Percentiles rank a stretch among this genome's conserved stretches.
Evolutionary conservation across 1,140 invertebrate genomes (phyloP).

Genomic region (Campoletis sonorensis): DNA sequence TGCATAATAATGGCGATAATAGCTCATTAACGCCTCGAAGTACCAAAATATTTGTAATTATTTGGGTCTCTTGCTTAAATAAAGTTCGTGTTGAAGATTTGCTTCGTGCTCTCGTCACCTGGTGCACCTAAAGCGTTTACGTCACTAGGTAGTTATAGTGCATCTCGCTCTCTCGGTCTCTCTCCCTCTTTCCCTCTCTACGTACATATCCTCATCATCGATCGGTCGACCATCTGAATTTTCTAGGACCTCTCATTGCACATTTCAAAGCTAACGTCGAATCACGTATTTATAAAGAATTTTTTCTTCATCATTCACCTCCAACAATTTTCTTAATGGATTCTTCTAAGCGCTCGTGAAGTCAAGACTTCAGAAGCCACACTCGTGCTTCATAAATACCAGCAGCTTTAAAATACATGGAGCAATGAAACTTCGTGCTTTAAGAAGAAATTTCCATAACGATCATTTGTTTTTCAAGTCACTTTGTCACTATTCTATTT

Average conservation of each 20-base stretch:
- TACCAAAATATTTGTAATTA: background rate
- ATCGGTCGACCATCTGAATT: constrained; percentile 17
- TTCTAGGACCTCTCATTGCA: constrained; percentile 29
- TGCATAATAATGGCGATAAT: too few species aligned
- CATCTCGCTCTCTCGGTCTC: background rate
- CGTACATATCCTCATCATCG: constrained; percentile 22
- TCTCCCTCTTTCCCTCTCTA: background rate
- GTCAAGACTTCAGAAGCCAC: too few species aligned
- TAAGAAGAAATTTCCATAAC: too few species aligned
- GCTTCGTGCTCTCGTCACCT: constrained; percentile 10
- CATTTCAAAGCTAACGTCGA: background rate
- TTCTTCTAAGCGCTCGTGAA: too few species aligned
- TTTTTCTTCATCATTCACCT: too few species aligned
- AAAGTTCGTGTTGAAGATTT: background rate
- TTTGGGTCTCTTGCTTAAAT: background rate
- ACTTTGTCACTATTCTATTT: too few species aligned
- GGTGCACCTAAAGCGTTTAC: constrained; percentile 15
- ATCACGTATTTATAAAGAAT: background rate
- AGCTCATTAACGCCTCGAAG: too few species aligned
- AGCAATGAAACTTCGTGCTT: too few species aligned
- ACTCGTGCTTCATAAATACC: too few species aligned
- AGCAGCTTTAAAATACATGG: too few species aligned
- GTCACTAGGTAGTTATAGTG: constrained; percentile 22
- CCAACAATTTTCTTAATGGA: too few species aligned
- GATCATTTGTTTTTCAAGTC: too few species aligned